phyloP scores from a whole-genome alignment of 2,888 invertebrate species.

The Hipparchia sbordonii region DNA sequence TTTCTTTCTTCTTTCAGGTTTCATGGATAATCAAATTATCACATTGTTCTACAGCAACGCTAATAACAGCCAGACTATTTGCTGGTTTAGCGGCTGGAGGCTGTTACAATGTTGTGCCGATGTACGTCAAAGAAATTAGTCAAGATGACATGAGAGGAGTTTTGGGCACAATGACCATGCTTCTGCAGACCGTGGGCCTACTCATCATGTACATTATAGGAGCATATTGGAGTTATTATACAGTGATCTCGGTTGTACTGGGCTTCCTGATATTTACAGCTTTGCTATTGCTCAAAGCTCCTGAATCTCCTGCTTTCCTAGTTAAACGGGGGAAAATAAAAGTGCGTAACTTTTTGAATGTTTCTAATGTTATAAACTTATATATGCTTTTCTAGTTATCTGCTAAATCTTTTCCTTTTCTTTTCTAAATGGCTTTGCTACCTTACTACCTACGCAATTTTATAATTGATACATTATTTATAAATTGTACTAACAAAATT shows the following conservation, averaged over 20 bases:
- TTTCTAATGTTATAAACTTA: too few species aligned
- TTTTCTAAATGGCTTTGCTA: background rate
- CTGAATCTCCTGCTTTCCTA: slow-evolving; percentile 70
- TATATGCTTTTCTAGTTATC: too few species aligned
- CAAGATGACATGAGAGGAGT: slow-evolving; percentile 61
- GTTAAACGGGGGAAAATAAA: slow-evolving; percentile 60
- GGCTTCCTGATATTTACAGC: slow-evolving; percentile 53
- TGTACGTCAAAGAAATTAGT: slow-evolving; percentile 67
- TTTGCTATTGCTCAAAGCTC: slow-evolving; percentile 57
- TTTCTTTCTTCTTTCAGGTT: slow-evolving; percentile 47
- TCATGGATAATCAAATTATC: slow-evolving; percentile 61
- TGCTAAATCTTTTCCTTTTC: background rate
- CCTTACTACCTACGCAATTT: background rate
- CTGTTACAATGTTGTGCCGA: slow-evolving; percentile 58
- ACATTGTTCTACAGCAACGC: slow-evolving; percentile 49
- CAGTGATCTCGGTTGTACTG: slow-evolving; percentile 54
- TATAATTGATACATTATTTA: background rate
- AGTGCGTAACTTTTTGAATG: slow-evolving; percentile 47
- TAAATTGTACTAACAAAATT: background rate
- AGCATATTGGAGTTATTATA: slow-evolving; percentile 56
- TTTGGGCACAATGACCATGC: slow-evolving; percentile 56
- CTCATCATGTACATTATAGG: slow-evolving; percentile 63
- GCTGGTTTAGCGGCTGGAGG: slow-evolving; percentile 62
- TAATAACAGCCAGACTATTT: slow-evolving; percentile 58
- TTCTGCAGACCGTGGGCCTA: slow-evolving; percentile 59